phyloP scores from a whole-genome alignment of 1,140 invertebrate genomes.

The Drosophila pruinosa region DNA sequence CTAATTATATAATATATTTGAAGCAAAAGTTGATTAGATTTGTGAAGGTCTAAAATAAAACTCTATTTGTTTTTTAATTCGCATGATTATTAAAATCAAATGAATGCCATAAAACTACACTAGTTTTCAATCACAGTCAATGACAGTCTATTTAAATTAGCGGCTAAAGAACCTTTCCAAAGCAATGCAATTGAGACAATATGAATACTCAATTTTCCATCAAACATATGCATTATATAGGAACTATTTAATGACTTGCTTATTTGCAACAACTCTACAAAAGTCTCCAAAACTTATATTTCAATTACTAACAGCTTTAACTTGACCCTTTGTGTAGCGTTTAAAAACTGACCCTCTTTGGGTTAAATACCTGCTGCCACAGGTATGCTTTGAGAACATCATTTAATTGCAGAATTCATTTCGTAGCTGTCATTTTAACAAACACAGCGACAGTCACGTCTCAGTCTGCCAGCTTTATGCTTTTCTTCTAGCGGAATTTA shows the following conservation, averaged over 20 bases:
- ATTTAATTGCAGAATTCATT: conserved; percentile 35
- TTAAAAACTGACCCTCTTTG: not conserved
- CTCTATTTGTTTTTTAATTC: too few species aligned
- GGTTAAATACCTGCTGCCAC: conserved; percentile 9
- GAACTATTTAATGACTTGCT: too few species aligned
- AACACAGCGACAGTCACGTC: conserved; percentile 4
- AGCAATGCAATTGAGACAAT: too few species aligned
- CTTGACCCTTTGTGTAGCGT: not conserved
- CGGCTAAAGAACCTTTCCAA: too few species aligned
- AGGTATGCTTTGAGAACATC: conserved; percentile 36
- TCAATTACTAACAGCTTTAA: too few species aligned
- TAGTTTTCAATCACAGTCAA: too few species aligned
- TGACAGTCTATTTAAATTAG: too few species aligned
- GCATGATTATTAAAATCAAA: too few species aligned
- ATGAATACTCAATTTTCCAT: too few species aligned
- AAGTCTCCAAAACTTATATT: not conserved
- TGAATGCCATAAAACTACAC: too few species aligned
- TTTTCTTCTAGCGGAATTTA: conserved; percentile 15
- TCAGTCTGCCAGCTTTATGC: conserved; percentile 14
- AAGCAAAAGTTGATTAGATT: not conserved
- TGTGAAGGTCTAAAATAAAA: not conserved
- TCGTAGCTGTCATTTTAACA: conserved; percentile 6
- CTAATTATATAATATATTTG: too few species aligned
- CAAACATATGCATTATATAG: too few species aligned
- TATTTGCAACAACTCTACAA: not conserved